Evolutionary conservation across 1,140 invertebrate species (phyloP), one percentile per base, ranked within the genome.

Genomic region (Sitophilus oryzae): DNA sequence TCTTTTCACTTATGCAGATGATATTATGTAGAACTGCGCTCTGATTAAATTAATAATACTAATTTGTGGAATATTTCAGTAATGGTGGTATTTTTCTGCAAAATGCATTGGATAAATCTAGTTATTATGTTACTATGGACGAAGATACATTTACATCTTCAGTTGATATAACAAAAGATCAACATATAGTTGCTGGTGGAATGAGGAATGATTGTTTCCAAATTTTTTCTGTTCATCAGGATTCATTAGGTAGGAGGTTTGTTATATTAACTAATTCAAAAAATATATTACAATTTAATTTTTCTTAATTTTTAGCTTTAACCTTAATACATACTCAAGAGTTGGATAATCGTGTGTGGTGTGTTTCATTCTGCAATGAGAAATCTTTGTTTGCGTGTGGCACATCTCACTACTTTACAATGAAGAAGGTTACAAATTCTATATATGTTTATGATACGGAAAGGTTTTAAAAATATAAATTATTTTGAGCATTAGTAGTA

Each of bases 371-470:
- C 23, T 54, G 20, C 36, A 50, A 61, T 11, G 35, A 56, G 8
- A 51, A 18, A 45, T 46, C 45, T 0, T 48, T 53, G 37, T 41
- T 67, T 53, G 64, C 61, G 15, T 54, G 63, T 35, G 67, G 67
- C 20, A 67, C 66, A 22, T 59, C 61, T n/a, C n/a, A n/a, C n/a
- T n/a, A n/a, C n/a, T n/a, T n/a, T n/a, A n/a, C n/a, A n/a, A n/a
- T 2, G 47, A 47, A 22, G 66, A 63, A 3, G 51, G 45, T 45
- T 37, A 44, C 3, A 22, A 56, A 59, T 23, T 52, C 64, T 36
- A 40, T 69, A 16, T 56, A 42, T 36, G 40, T 69, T 18, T 54
- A 50, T 58, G 64, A 67, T 52, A 48, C 61, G 23, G 52, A 63
- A 52, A 65, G 62, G 67, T 69, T 57, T 16, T 52, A n/a, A n/a